These are phyloP conservation scores for Carettochelys insculpta DNA, from an alignment of 2,113 vertebrate genomes.

Conservation along the genomic window DNA sequence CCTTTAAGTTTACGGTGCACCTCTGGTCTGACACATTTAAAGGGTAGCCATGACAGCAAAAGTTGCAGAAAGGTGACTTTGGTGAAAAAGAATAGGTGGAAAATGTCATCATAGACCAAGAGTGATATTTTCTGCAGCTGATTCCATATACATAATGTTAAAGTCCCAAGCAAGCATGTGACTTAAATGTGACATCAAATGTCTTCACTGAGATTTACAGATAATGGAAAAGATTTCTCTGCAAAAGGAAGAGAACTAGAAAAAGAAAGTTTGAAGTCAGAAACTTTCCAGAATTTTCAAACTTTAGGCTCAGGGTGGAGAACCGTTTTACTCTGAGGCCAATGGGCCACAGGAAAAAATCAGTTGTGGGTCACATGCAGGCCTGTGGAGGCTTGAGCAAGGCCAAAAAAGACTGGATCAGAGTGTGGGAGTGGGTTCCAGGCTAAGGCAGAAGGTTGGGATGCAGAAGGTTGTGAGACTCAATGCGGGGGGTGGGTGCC, in stretches of 20 bases:
- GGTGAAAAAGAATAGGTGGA: neutral
- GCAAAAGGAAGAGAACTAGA: too few species aligned
- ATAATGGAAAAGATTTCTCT: neutral
- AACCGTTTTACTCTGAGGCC: too few species aligned
- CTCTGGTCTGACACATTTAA: neutral
- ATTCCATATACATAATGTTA: constrained; percentile 3
- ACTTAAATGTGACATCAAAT: neutral
- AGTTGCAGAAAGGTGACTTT: neutral
- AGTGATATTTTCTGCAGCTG: constrained; percentile 12
- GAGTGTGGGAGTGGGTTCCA: too few species aligned
- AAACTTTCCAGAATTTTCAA: neutral
- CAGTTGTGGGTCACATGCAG: too few species aligned
- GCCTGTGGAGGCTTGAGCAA: too few species aligned
- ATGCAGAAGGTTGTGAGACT: too few species aligned
- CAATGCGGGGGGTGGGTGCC: too few species aligned
- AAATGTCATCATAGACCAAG: neutral
- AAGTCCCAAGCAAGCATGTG: neutral
- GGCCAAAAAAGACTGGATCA: too few species aligned
- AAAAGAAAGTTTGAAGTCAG: too few species aligned
- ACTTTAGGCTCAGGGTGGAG: too few species aligned
- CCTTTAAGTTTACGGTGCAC: neutral
- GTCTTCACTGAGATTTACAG: neutral
- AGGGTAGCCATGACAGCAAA: neutral
- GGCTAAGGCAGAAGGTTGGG: too few species aligned
- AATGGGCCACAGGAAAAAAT: too few species aligned